Evolutionary conservation across 2,797 vertebrate genomes (phyloP), one percentile per base, ranked within the genome.

Genomic region (Rhinichthys osculus): DNA sequence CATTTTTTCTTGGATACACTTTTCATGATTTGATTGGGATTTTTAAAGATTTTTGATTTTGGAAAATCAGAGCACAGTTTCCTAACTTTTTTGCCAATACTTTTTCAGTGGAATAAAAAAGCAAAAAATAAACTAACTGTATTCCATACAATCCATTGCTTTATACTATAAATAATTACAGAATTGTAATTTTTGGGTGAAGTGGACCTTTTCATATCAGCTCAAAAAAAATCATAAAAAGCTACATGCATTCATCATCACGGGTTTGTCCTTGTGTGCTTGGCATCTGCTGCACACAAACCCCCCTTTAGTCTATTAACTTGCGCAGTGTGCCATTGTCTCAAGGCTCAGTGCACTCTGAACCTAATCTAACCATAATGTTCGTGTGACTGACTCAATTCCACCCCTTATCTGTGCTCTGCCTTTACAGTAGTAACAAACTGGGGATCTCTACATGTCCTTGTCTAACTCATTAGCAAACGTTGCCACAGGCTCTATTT

Each of bases 361-460:
- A 71, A 59, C 66, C 83, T 79, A 77, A 85, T 85, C 71, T 79
- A 79, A 79, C 76, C 35, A 77, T 62, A 64, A 72, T 72, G 83
- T 79, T 72, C 76, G 38, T 83, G 23, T 78, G 73, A 64, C 81
- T 79, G 33, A 50, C 73, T 52, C 47, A 52, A 35, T 64, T 62
- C 64, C 42, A 66, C 70, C 78, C 27, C 76, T 59, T 42, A 67
- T 35, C 11, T 59, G 13, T 72, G 42, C 30, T 64, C 30, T 64
- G 40, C 54, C 16, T 79, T 59, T 79, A 85, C 50, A 70, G 66
- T 67, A 59, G 44, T 71, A 84, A 54, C 50, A 84, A 57, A 78
- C 67, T 62, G 27, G 38, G 71, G 76, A 85, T 78, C 76, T 62
- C 83, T 47, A 44, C 19, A 69, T 3, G 17, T 59, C 27, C 38